A percentile compares a stretch with the other conserved stretches of the same genome.
These are phyloP conservation scores for Mobula hypostoma DNA, from an alignment of 2,113 vertebrate species.

Conservation along the genomic window DNA sequence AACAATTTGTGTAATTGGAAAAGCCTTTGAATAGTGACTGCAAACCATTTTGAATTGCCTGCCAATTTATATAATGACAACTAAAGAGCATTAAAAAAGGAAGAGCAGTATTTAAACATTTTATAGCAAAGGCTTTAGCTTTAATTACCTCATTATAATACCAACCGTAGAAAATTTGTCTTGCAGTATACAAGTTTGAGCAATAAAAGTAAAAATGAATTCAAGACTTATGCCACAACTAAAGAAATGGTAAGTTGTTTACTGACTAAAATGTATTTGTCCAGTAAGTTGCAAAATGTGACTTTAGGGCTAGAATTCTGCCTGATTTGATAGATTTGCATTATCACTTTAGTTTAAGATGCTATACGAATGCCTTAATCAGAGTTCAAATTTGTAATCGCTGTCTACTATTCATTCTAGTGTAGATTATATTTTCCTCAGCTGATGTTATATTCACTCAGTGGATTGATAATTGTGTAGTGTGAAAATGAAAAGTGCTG, in stretches of 20 bases:
- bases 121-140: background rate
- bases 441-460: background rate
- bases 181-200: too few species aligned
- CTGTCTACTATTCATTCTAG: background rate
- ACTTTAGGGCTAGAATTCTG: background rate
- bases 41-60: background rate
- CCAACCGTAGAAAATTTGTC: background rate
- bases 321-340: background rate
- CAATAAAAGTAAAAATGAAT: background rate
- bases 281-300: background rate
- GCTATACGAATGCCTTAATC: background rate
- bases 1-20: background rate
- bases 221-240: background rate
- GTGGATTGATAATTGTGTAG: background rate
- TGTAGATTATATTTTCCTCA: background rate
- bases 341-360: background rate
- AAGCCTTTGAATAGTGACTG: background rate
- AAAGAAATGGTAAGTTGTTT: background rate
- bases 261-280: background rate
- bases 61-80: background rate
- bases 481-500: background rate
- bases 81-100: background rate
- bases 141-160: background rate
- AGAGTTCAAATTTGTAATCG: background rate
- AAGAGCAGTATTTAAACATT: background rate